Percentiles rank a stretch among this genome's conserved stretches.
Conservation (phyloP, 2,797 vertebrate genomes). For the Pseudotriccus pelzelni region DNA sequence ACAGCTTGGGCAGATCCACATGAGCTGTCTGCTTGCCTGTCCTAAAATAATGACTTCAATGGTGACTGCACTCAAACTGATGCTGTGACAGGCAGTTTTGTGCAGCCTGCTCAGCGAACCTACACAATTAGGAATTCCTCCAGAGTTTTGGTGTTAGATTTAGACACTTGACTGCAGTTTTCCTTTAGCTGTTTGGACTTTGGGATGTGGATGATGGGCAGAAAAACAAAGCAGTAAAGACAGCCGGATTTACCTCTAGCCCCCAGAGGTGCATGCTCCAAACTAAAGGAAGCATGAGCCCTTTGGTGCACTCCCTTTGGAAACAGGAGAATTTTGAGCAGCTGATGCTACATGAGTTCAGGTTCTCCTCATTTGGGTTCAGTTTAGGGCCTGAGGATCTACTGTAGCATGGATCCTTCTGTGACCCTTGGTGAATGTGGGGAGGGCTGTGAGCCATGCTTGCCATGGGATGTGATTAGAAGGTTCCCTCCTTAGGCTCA, state of each 20-base stretch:
- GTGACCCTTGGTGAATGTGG: not conserved
- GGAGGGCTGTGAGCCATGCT: not conserved
- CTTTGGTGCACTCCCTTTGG: not conserved
- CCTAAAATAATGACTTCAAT: not conserved
- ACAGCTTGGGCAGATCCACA: not conserved
- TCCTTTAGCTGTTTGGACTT: not conserved
- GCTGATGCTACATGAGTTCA: not conserved
- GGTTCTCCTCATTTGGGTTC: not conserved
- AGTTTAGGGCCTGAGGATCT: not conserved
- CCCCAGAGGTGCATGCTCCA: not conserved
- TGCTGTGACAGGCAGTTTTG: not conserved
- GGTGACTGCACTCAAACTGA: not conserved
- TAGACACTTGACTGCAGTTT: not conserved
- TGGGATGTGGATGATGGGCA: not conserved
- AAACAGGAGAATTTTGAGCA: not conserved
- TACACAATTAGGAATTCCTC: not conserved
- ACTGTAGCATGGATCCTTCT: not conserved
- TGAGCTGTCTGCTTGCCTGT: not conserved
- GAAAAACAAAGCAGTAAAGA: not conserved
- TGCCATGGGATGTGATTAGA: not conserved
- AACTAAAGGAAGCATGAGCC: not conserved
- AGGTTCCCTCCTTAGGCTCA: not conserved
- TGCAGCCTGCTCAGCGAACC: not conserved
- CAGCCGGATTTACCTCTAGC: not conserved
- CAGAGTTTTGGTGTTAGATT: not conserved